Evolutionary conservation across 1,140 invertebrate genomes (phyloP).

Genomic region (Phymastichus coffea): DNA sequence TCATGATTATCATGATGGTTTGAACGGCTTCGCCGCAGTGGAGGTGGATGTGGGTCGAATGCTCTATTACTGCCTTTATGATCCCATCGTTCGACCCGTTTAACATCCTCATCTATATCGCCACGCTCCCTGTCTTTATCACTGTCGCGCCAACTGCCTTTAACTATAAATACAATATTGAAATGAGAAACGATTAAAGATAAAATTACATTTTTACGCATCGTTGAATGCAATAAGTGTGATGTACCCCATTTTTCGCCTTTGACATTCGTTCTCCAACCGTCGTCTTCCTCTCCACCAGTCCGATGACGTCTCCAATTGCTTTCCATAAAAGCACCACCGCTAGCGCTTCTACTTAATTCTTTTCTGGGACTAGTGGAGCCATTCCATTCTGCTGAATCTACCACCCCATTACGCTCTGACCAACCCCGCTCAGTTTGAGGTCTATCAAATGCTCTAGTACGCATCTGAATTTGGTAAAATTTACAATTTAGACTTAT

Average conservation of each 20-base stretch:
- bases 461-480: slow-evolving; percentile 39
- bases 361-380: slow-evolving; percentile 66
- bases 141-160: slow-evolving; percentile 68
- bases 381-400: slow-evolving; percentile 62
- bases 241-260: slow-evolving; percentile 60
- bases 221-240: neutral
- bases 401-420: slow-evolving; percentile 65
- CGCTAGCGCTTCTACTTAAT: slow-evolving; percentile 55
- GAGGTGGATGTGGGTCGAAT: slow-evolving; percentile 50
- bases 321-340: slow-evolving; percentile 59
- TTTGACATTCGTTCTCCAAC: slow-evolving; percentile 56
- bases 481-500: slow-evolving; percentile 9
- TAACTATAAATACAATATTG: slow-evolving; percentile 35
- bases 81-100: slow-evolving; percentile 53
- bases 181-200: neutral
- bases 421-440: slow-evolving; percentile 60
- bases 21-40: slow-evolving; percentile 45
- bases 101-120: slow-evolving; percentile 45
- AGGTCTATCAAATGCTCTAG: slow-evolving; percentile 51
- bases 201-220: no score
- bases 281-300: slow-evolving; percentile 63
- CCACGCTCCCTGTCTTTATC: slow-evolving; percentile 47
- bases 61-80: slow-evolving; percentile 53
- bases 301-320: slow-evolving; percentile 64
- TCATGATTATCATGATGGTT: slow-evolving; percentile 61